phyloP scores from a whole-genome alignment of 2,888 invertebrate genomes.

The Hirtodrosophila alboralis region DNA sequence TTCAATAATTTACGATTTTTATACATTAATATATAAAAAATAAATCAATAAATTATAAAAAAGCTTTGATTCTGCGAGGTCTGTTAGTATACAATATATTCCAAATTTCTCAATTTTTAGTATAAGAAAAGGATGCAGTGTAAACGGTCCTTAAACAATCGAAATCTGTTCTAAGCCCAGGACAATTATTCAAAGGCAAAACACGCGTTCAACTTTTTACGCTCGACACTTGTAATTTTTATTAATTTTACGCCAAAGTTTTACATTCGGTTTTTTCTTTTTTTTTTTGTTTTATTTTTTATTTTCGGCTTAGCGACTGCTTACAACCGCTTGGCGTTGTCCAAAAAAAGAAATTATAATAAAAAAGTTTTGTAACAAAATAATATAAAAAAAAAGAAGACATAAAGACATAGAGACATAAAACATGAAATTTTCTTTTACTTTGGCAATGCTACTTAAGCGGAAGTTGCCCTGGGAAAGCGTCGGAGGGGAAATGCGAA shows the following conservation, averaged over 20 bases:
- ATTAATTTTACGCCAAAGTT: slow-evolving; percentile 73
- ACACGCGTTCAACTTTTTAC: slow-evolving; percentile 56
- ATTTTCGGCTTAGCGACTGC: slow-evolving; percentile 62
- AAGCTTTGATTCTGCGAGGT: too few relatives aligned
- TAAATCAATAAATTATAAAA: too few relatives aligned
- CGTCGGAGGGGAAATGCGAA: not conserved
- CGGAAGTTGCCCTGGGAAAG: slow-evolving; percentile 50
- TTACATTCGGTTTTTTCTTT: too few relatives aligned
- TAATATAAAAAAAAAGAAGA: slow-evolving; percentile 29
- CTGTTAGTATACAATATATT: too few relatives aligned
- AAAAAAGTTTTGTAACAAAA: slow-evolving; percentile 46
- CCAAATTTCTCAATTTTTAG: too few relatives aligned
- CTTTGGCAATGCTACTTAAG: slow-evolving; percentile 70
- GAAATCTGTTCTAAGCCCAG: not conserved
- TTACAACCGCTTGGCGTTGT: slow-evolving; percentile 70
- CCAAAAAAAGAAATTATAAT: slow-evolving; percentile 54
- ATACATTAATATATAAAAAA: too few relatives aligned
- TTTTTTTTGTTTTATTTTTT: slow-evolving; percentile 18
- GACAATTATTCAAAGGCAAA: slow-evolving; percentile 65
- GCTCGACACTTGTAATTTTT: slow-evolving; percentile 71
- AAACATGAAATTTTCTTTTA: slow-evolving; percentile 72
- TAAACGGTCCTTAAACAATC: too few relatives aligned
- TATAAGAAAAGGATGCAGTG: too few relatives aligned
- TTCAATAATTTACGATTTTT: too few relatives aligned
- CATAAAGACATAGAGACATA: slow-evolving; percentile 51